Evolutionary conservation across 2,113 vertebrate species (phyloP).

Genomic region (Crotalus horridus): DNA sequence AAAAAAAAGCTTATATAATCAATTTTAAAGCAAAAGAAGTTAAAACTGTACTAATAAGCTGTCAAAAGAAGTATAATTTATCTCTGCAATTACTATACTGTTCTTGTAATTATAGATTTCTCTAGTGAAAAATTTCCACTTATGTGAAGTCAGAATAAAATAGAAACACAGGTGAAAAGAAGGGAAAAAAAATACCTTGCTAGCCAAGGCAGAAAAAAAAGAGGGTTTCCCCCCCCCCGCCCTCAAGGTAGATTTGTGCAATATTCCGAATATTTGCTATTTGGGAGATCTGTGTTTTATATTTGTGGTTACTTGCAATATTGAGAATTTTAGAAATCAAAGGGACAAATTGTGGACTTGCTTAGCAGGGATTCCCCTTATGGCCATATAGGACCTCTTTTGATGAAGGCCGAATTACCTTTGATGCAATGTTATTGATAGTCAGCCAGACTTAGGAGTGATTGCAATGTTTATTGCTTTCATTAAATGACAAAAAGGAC

Average conservation of each 20-base stretch:
- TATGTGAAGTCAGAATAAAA: not conserved
- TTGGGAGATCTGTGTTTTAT: not conserved
- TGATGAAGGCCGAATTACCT: not conserved
- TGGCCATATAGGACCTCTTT: not conserved
- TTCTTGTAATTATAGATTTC: not conserved
- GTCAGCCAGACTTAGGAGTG: not conserved
- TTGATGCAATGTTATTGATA: not conserved
- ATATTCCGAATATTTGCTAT: not conserved
- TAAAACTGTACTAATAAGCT: not conserved
- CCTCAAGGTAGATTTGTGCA: not conserved
- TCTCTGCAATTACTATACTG: not conserved
- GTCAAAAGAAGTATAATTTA: not conserved
- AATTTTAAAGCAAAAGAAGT: not conserved
- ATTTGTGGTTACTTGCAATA: not conserved
- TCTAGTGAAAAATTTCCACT: not conserved
- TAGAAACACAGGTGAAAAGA: not conserved
- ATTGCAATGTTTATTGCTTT: slow-evolving; percentile 8
- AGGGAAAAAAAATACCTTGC: not conserved
- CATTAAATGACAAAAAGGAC: not conserved
- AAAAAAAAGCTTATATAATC: not conserved
- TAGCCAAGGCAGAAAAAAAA: not conserved
- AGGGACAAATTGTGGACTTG: not conserved
- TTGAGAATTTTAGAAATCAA: slow-evolving; percentile 6
- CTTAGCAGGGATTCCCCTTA: not conserved
- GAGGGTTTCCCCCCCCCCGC: too few relatives aligned